Evolutionary conservation across 2,113 vertebrate genomes (phyloP).

Genomic region (Falco punctatus): DNA sequence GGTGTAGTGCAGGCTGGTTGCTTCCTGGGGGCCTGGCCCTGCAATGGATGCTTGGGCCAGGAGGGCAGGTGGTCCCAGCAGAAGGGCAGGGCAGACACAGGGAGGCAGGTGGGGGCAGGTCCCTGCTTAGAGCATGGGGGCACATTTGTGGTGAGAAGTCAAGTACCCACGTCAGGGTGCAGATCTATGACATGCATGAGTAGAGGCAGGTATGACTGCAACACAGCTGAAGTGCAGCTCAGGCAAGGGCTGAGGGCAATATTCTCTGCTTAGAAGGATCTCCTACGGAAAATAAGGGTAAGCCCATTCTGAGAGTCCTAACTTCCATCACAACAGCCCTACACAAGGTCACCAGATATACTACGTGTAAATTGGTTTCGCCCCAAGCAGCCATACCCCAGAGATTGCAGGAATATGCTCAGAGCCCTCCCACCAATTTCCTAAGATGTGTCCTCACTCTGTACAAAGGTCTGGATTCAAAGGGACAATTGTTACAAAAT

Average conservation of each 20-base stretch:
- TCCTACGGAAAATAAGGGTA: background rate
- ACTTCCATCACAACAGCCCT: background rate
- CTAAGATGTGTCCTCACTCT: background rate
- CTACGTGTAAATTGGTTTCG: background rate
- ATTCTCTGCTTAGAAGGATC: background rate
- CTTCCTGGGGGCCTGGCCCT: accelerated
- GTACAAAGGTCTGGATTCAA: background rate
- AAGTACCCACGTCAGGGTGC: background rate
- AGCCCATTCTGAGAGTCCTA: background rate
- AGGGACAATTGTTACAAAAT: background rate
- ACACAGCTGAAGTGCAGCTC: background rate
- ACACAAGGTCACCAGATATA: background rate
- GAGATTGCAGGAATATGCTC: background rate
- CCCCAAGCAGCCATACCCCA: background rate
- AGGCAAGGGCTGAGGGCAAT: no score
- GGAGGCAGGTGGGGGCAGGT: accelerated
- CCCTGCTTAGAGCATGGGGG: background rate
- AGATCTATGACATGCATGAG: background rate
- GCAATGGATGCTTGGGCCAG: background rate
- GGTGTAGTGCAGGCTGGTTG: background rate
- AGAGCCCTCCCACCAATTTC: background rate
- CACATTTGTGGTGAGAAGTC: background rate
- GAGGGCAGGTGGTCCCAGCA: background rate
- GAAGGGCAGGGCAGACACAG: background rate
- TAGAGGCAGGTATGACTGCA: background rate